These are phyloP conservation scores for Coptodon rendalli DNA, from an alignment of 2,113 vertebrate genomes.

Conservation along the genomic window DNA sequence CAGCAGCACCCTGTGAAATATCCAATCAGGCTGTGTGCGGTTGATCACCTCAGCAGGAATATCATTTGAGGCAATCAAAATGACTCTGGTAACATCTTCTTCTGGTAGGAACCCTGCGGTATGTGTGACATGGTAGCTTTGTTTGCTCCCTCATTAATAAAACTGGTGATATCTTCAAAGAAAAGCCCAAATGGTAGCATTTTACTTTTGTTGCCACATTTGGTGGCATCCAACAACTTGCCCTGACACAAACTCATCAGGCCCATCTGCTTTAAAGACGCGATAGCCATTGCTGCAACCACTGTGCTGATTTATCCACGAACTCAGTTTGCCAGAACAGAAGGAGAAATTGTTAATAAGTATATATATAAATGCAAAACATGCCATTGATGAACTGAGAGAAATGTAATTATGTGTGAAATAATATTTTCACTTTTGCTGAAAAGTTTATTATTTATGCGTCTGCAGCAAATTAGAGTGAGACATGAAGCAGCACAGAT, in stretches of 20 bases:
- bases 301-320: neutral
- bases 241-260: neutral
- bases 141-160: neutral
- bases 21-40: conserved; percentile 40
- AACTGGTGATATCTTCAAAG: neutral
- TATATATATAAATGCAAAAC: conserved; percentile 22
- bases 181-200: neutral
- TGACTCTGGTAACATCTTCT: conserved; percentile 7
- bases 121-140: conserved; percentile 5
- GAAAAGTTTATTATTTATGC: conserved; percentile 31
- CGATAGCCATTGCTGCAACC: neutral
- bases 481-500: conserved; percentile 10
- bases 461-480: conserved; percentile 20
- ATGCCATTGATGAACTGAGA: conserved; percentile 19
- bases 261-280: neutral
- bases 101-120: neutral
- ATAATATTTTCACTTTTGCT: conserved; percentile 49
- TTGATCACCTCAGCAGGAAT: conserved; percentile 55
- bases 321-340: neutral
- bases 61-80: conserved; percentile 48
- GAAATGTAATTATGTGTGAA: conserved; percentile 46
- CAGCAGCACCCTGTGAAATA: conserved; percentile 41
- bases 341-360: neutral
- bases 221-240: neutral
- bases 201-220: neutral